Conservation (phyloP, 92 coral and sea anemone species). For the Palythoa heliodiscus region DNA sequence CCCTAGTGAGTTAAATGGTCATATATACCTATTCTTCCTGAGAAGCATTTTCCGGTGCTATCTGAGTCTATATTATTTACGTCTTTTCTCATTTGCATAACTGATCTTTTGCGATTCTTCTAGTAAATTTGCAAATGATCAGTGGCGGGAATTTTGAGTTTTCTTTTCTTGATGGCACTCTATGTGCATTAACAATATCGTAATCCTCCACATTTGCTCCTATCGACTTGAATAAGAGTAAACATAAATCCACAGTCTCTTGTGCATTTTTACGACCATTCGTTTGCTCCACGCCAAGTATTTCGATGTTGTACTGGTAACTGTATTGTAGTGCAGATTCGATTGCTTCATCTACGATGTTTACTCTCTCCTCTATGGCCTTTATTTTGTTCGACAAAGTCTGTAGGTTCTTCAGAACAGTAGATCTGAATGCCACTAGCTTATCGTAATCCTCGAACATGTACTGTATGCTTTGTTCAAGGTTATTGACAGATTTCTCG, state of each 20-base stretch:
- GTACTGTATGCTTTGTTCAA: constrained; percentile 18
- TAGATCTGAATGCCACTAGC: constrained; percentile 19
- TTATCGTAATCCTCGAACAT: constrained; percentile 39
- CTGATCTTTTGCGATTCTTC: constrained; percentile 36
- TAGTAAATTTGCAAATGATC: constrained; percentile 3
- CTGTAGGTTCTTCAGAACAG: constrained; percentile 21
- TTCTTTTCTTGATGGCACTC: constrained; percentile 22
- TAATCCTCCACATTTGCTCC: constrained; percentile 22
- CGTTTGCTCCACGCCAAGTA: constrained; percentile 30
- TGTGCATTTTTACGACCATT: constrained; percentile 23
- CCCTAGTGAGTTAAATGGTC: constrained; percentile 43
- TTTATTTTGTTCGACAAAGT: constrained; percentile 27
- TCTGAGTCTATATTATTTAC: too few relatives aligned
- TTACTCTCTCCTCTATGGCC: constrained; percentile 20
- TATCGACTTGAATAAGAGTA: constrained; percentile 36
- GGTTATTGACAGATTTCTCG: constrained; percentile 22
- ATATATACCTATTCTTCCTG: constrained; percentile 38
- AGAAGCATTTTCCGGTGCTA: not conserved
- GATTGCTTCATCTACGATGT: constrained; percentile 36
- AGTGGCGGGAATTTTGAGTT: not conserved
- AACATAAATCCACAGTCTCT: constrained; percentile 26
- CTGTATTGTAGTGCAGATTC: constrained; percentile 36
- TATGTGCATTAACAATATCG: constrained; percentile 44
- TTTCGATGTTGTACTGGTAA: constrained; percentile 44
- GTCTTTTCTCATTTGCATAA: not conserved